Conservation (phyloP, 2,888 invertebrate species). For the Cryptosula pallasiana region DNA sequence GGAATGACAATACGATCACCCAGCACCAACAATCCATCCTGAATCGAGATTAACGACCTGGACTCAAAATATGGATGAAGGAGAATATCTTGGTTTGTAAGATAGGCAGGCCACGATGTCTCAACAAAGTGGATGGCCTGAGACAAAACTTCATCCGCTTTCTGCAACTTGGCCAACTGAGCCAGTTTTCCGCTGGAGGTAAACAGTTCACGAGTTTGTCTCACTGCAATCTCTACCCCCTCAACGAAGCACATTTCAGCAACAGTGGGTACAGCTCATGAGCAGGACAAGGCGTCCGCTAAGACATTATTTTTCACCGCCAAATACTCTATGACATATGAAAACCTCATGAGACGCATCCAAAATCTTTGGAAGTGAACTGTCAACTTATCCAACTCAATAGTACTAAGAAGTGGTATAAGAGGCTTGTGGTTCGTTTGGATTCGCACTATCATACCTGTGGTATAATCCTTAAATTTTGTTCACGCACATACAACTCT, state of each 20-base stretch:
- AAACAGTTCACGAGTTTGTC: neutral
- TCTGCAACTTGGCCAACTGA: no score
- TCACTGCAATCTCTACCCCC: neutral
- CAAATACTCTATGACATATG: neutral
- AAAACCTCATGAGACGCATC: no score
- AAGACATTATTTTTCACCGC: no score
- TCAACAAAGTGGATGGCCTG: no score
- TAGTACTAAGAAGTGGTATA: neutral
- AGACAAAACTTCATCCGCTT: neutral
- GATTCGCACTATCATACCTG: neutral
- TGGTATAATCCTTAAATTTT: neutral
- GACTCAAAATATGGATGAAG: no score
- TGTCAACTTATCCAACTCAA: conserved; percentile 1
- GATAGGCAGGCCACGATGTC: no score
- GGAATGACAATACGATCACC: no score
- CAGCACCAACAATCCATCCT: no score
- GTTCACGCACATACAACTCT: neutral
- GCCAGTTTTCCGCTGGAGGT: no score
- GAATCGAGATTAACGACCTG: no score
- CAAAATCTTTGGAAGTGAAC: neutral
- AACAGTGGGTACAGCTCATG: neutral
- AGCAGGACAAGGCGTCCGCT: neutral
- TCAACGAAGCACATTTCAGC: neutral
- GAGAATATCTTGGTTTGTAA: no score
- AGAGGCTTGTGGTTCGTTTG: neutral